These are phyloP conservation scores for Drosophila eohydei DNA, from an alignment of 2,888 invertebrate genomes.

Conservation along the genomic window DNA sequence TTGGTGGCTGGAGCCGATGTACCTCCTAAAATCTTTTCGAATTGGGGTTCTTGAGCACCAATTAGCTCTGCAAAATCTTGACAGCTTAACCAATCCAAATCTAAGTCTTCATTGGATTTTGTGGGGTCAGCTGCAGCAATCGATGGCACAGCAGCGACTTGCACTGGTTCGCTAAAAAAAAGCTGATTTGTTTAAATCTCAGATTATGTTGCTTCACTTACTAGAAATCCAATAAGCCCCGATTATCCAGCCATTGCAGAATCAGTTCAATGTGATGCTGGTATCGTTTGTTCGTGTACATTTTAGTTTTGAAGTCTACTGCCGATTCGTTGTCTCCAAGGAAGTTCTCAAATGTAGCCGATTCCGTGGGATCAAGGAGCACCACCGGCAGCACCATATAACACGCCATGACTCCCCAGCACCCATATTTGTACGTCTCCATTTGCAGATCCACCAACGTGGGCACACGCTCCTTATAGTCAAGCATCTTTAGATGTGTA, in stretches of 20 bases:
- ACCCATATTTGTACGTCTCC: conserved; percentile 66
- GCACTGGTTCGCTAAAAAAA: conserved; percentile 28
- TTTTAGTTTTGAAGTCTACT: conserved; percentile 56
- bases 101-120: neutral
- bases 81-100: conserved; percentile 43
- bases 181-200: neutral
- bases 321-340: conserved; percentile 42
- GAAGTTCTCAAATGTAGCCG: conserved; percentile 78
- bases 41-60: conserved; percentile 31
- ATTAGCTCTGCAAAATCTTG: conserved; percentile 45
- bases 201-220: conserved; percentile 9
- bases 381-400: conserved; percentile 66
- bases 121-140: too few relatives aligned
- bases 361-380: conserved; percentile 75
- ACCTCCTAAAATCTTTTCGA: conserved; percentile 40
- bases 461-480: conserved; percentile 72
- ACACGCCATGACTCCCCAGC: conserved; percentile 56
- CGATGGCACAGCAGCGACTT: neutral
- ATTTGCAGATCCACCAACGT: conserved; percentile 71
- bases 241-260: conserved; percentile 81
- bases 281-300: conserved; percentile 77
- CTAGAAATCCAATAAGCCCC: conserved; percentile 72
- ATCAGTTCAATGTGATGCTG: conserved; percentile 64
- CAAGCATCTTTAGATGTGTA: conserved; percentile 69
- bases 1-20: conserved; percentile 43